phyloP scores from a whole-genome alignment of 2,113 vertebrate genomes.

The Rhegmatorhina hoffmannsi region DNA sequence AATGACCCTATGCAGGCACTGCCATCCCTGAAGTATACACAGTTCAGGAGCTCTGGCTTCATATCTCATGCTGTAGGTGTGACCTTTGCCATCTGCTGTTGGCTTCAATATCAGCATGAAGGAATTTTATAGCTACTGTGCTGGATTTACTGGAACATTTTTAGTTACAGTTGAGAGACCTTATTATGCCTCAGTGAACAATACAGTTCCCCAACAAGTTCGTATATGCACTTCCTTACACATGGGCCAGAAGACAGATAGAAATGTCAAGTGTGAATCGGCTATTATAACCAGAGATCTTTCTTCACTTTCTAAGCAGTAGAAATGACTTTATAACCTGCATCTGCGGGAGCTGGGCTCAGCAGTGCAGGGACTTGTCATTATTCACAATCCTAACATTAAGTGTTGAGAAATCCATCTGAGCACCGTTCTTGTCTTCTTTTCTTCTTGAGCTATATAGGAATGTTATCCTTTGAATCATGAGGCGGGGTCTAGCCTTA shows the following conservation, averaged over 20 bases:
- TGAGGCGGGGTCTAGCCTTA: background rate
- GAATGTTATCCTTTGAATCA: background rate
- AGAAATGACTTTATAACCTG: background rate
- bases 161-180: background rate
- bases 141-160: background rate
- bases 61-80: background rate
- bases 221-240: background rate
- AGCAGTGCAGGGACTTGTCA: background rate
- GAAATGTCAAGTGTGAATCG: background rate
- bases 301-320: background rate
- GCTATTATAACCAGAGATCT: background rate
- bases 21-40: background rate
- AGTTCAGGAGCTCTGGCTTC: background rate
- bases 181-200: background rate
- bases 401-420: background rate
- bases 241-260: background rate
- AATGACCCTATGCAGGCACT: background rate
- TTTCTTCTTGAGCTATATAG: background rate
- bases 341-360: background rate
- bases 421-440: background rate
- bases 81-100: background rate
- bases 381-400: background rate
- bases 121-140: background rate
- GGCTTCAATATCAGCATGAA: background rate
- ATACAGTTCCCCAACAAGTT: background rate